phyloP scores from a whole-genome alignment of 2,888 invertebrate genomes.

The Heterodera filipjevi region DNA sequence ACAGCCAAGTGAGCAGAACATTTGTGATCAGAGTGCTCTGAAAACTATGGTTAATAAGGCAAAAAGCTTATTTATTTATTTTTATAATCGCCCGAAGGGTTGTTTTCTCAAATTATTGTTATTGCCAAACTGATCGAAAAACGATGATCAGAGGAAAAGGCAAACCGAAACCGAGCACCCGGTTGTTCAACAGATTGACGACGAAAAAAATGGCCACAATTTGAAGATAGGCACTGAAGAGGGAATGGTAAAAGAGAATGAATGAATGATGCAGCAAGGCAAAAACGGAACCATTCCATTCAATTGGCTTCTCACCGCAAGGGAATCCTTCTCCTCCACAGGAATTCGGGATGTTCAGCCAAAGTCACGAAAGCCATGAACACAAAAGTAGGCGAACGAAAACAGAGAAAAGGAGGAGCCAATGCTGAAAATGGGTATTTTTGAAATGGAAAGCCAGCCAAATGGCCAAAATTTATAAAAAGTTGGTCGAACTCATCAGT shows the following conservation, averaged over 20 bases:
- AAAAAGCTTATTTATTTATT: no score
- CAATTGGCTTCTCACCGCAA: constrained; percentile 31
- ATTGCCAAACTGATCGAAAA: constrained; percentile 82
- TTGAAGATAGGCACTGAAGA: constrained; percentile 48
- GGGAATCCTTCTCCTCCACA: constrained; percentile 42
- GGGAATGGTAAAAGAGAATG: no score
- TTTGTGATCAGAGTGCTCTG: constrained; percentile 93
- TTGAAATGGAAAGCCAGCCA: not conserved
- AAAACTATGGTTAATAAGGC: constrained; percentile 29
- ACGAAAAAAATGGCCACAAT: constrained; percentile 87
- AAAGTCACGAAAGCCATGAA: constrained; percentile 51
- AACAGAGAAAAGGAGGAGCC: constrained; percentile 40
- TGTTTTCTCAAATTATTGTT: no score
- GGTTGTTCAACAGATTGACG: constrained; percentile 83
- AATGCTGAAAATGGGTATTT: not conserved
- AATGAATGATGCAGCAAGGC: no score
- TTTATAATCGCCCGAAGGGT: no score
- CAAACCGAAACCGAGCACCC: constrained; percentile 91
- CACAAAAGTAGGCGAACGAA: constrained; percentile 52
- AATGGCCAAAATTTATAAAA: no score
- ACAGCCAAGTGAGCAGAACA: constrained; percentile 88
- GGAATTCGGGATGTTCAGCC: constrained; percentile 47
- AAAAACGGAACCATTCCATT: not conserved
- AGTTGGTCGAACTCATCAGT: not conserved
- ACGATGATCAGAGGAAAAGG: constrained; percentile 98